phyloP scores from a whole-genome alignment of 2,888 invertebrate genomes.

The Odontothrips loti region DNA sequence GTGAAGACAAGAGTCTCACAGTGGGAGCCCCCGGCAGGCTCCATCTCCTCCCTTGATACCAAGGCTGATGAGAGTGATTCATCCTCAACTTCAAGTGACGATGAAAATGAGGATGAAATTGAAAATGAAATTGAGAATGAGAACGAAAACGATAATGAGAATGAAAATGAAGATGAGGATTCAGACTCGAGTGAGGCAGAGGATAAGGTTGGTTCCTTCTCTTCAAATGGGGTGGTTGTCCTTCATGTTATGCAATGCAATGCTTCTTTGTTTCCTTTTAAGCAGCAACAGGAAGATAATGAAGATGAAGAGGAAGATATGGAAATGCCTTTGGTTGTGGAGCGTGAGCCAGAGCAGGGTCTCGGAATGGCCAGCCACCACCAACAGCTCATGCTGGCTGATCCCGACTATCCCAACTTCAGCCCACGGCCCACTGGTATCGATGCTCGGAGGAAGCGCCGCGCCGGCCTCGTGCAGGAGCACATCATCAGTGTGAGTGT shows the following conservation, averaged over 20 bases:
- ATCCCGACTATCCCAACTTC: slow-evolving; percentile 20
- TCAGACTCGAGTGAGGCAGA: slow-evolving; percentile 30
- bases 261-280: neutral
- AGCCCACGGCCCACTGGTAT: slow-evolving; percentile 38
- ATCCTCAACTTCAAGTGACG: slow-evolving; percentile 27
- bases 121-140: slow-evolving; percentile 34
- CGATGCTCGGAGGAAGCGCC: slow-evolving; percentile 48
- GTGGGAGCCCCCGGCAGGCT: slow-evolving; percentile 62
- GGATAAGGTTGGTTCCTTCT: neutral
- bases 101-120: slow-evolving; percentile 36
- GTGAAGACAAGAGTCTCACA: slow-evolving; percentile 69
- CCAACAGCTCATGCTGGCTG: neutral
- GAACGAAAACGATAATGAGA: slow-evolving; percentile 29
- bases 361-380: neutral
- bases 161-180: slow-evolving; percentile 35
- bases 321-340: slow-evolving; percentile 41
- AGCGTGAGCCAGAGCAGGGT: slow-evolving; percentile 35
- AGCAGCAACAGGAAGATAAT: slow-evolving; percentile 36
- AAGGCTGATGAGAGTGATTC: neutral
- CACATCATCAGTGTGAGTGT: slow-evolving; percentile 61
- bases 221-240: too few species aligned
- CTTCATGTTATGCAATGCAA: neutral
- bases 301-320: slow-evolving; percentile 41
- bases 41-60: slow-evolving; percentile 32
- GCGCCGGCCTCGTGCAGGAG: slow-evolving; percentile 58